Evolutionary conservation across 1,140 invertebrate species (phyloP).

Genomic region (Listronotus oregonensis): DNA sequence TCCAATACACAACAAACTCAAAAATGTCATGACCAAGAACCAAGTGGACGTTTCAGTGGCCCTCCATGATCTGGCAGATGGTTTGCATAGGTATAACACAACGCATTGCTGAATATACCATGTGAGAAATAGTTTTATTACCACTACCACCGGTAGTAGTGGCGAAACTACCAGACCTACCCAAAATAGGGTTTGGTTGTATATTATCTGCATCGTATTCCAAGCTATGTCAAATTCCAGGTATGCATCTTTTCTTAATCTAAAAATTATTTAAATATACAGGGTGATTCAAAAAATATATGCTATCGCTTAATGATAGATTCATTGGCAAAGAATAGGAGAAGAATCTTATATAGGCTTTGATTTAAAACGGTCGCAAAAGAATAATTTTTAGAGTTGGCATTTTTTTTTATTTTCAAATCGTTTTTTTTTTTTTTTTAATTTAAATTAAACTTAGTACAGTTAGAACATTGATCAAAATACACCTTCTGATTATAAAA

Average conservation of each 20-base stretch:
- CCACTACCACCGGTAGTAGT: slow-evolving; percentile 63
- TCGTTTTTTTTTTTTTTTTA: too few relatives aligned
- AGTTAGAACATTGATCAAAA: too few relatives aligned
- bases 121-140: slow-evolving; percentile 68
- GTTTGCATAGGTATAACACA: slow-evolving; percentile 62
- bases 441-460: too few relatives aligned
- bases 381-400: too few relatives aligned
- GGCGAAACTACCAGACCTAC: slow-evolving; percentile 73
- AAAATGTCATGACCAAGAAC: slow-evolving; percentile 69
- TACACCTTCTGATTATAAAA: too few relatives aligned
- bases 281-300: too few relatives aligned
- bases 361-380: too few relatives aligned
- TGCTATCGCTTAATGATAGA: slow-evolving; percentile 4
- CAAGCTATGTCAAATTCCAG: slow-evolving; percentile 72
- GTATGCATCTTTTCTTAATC: slow-evolving; percentile 11
- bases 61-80: slow-evolving; percentile 67
- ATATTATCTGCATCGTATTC: slow-evolving; percentile 74
- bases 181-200: slow-evolving; percentile 77
- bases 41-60: slow-evolving; percentile 74
- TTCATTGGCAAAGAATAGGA: slow-evolving; percentile 33
- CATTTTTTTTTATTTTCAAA: too few relatives aligned
- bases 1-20: slow-evolving; percentile 51
- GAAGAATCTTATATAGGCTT: too few relatives aligned
- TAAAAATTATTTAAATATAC: slow-evolving; percentile 24
- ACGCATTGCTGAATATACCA: slow-evolving; percentile 70